Evolutionary conservation across 1,140 invertebrate genomes (phyloP).

Genomic region (Drosophila baimaii): DNA sequence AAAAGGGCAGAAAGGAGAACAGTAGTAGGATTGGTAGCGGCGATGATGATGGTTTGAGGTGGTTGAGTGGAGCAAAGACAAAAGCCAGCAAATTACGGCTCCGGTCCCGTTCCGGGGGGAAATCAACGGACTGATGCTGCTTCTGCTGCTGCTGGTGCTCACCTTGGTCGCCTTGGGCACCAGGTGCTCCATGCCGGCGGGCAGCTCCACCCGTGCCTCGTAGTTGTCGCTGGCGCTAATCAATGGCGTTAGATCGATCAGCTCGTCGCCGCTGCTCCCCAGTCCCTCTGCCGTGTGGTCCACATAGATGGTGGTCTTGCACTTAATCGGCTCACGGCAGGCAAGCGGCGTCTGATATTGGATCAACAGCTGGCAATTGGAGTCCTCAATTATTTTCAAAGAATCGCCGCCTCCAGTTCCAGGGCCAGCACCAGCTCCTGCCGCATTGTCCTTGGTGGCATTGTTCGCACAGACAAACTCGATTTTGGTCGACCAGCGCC

Average conservation of each 20-base stretch:
- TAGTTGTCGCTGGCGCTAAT: conserved; percentile 85
- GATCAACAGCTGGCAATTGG: conserved; percentile 85
- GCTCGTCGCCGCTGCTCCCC: conserved; percentile 54
- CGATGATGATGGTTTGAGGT: conserved; percentile 12
- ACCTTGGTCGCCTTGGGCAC: conserved; percentile 79
- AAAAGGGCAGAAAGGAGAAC: background rate
- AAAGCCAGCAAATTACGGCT: conserved; percentile 58
- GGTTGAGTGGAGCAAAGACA: conserved; percentile 24
- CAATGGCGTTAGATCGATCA: conserved; percentile 84
- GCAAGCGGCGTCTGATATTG: conserved; percentile 85
- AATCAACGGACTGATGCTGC: conserved; percentile 36
- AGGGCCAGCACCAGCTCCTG: background rate
- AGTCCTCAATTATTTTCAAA: conserved; percentile 84
- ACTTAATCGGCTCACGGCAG: conserved; percentile 84
- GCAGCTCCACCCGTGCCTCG: conserved; percentile 80
- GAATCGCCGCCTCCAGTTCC: conserved; percentile 32
- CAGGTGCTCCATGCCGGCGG: conserved; percentile 51
- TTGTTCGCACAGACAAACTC: conserved; percentile 85
- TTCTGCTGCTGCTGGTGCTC: too few relatives aligned
- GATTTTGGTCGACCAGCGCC: conserved; percentile 85
- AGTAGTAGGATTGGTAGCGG: conserved; percentile 5
- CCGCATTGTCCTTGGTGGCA: conserved; percentile 65
- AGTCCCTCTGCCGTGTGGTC: conserved; percentile 63
- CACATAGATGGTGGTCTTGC: conserved; percentile 58
- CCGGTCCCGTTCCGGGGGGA: conserved; percentile 22